These are phyloP conservation scores for Phymorhynchus buccinoides DNA, from an alignment of 1,140 invertebrate genomes.

Conservation along the genomic window DNA sequence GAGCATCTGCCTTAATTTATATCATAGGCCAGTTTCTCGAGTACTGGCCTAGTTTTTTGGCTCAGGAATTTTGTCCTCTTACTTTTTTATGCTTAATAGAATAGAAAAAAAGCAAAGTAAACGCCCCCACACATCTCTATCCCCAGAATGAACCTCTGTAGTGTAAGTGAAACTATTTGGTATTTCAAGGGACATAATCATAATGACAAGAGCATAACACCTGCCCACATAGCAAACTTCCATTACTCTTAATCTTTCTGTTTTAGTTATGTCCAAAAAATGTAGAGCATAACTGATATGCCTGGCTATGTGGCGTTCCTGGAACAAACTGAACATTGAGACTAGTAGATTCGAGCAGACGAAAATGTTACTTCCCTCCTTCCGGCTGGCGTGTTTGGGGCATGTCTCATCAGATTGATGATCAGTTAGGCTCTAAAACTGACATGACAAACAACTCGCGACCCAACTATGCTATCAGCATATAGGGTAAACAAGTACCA, in stretches of 20 bases:
- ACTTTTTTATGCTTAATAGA: too few species aligned
- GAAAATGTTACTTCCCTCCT: conserved; percentile 21
- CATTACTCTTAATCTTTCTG: background rate
- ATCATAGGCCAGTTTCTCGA: too few species aligned
- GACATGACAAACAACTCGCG: background rate
- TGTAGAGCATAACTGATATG: background rate
- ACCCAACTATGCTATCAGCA: background rate
- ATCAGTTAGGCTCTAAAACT: too few species aligned
- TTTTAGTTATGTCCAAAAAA: background rate
- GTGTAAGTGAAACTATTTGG: too few species aligned
- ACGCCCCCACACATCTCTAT: too few species aligned
- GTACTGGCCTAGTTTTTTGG: too few species aligned
- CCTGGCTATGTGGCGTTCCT: background rate
- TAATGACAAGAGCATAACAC: background rate
- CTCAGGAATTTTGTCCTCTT: too few species aligned
- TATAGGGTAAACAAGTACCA: too few species aligned
- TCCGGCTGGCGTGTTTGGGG: conserved; percentile 30
- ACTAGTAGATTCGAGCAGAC: background rate
- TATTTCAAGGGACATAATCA: background rate
- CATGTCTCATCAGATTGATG: conserved; percentile 23
- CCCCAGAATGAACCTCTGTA: too few species aligned
- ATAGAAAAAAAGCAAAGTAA: too few species aligned
- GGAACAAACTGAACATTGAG: background rate
- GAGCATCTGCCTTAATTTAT: too few species aligned
- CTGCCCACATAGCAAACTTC: background rate